Base-by-base conservation (phyloP, 2,113 vertebrate species). In the Mus spicilegus region DNA sequence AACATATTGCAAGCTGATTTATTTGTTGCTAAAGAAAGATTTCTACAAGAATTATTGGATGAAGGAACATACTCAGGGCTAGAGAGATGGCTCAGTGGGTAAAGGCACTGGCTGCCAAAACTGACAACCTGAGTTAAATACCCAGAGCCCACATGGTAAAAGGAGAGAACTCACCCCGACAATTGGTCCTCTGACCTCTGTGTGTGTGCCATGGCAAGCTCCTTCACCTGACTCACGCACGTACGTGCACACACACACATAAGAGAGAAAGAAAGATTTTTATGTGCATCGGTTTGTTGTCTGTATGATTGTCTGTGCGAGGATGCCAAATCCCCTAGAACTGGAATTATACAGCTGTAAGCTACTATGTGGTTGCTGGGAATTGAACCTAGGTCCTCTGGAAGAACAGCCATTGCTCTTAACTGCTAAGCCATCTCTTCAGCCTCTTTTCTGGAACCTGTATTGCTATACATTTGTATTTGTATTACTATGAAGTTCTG, bases 11-110 rank as follows among this genome's bases (percentile, higher is more conserved):
- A 90, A 96, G n/a, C 16, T 22, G 30, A 76, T 76, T 92, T 28
- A 72, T 69, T 82, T 70, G 76, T 46, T 88, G 39, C 72, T 75
- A 51, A 87, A 30, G 26, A n/a, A 33, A 63, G 24, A 87, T 90
- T 75, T 91, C 49, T 78, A 93, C 39, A 84, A 91, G 61, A 87
- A 93, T 96, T 20, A 4, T 33, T 49, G 3, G 26, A 49, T 95
- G 36, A 87, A 93, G 61, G 63, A 24, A 56, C 54, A 82, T 61
- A 61, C 5, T 26, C 36, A 39, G 54, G 54, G 36, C 20, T 16
- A 61, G 54, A 58, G 20, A 81, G 54, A 39, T 24, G 54, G 19
- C 10, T 39, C 78, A 81, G 1, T 61, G 56, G 80, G 36, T 26
- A 82, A 58, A 82, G 56, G 36, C 80, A 58, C 20, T 61, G 39